Evolutionary conservation across 1,140 invertebrate species (phyloP).

Genomic region (Papilio machaon): DNA sequence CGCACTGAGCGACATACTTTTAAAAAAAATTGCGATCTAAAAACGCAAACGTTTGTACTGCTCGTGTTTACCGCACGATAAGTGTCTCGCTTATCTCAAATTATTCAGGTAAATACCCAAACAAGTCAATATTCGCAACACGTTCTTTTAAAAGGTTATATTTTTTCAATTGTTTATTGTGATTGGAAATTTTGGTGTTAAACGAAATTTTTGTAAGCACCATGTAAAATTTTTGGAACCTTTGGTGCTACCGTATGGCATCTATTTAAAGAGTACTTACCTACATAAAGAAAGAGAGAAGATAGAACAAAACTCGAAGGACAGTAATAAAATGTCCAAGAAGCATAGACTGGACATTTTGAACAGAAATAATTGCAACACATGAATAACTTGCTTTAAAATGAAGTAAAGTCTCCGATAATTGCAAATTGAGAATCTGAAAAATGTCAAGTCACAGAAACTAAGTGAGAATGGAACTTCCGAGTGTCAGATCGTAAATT

Average conservation of each 20-base stretch:
- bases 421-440: conserved; percentile 2
- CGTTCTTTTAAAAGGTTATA: conserved; percentile 23
- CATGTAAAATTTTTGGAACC: neutral
- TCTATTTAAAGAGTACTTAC: too few relatives aligned
- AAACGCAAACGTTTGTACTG: conserved; percentile 40
- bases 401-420: neutral
- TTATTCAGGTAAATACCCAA: conserved; percentile 33
- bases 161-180: conserved; percentile 2
- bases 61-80: conserved; percentile 9
- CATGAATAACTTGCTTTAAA: too few relatives aligned
- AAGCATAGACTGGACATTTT: neutral
- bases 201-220: neutral
- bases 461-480: conserved; percentile 14
- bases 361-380: neutral
- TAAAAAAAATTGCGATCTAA: conserved; percentile 50
- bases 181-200: neutral
- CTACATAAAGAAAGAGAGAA: too few relatives aligned
- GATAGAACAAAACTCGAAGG: too few relatives aligned
- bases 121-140: conserved; percentile 25
- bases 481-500: conserved; percentile 18
- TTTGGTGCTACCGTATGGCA: neutral
- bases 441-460: conserved; percentile 8
- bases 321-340: neutral
- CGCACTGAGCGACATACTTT: conserved; percentile 47
- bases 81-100: conserved; percentile 20